Evolutionary conservation across 2,797 vertebrate genomes (phyloP).

Genomic region (Oophaga sylvatica): DNA sequence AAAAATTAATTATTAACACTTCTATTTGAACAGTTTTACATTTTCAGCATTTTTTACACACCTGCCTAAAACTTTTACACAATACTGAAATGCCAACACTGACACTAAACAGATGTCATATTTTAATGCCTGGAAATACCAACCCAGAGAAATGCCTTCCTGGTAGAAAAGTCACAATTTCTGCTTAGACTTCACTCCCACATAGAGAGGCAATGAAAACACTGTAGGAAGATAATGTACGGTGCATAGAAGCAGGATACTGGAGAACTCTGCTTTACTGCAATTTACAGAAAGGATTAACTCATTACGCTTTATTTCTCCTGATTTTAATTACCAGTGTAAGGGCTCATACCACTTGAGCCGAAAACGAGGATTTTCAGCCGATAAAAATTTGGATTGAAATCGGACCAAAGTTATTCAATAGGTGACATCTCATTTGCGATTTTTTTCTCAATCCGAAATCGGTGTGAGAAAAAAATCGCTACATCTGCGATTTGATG

Average conservation of each 20-base stretch:
- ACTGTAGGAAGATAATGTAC: not conserved
- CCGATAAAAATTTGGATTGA: too few species aligned
- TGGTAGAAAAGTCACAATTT: not conserved
- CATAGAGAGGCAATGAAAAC: not conserved
- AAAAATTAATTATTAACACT: too few species aligned
- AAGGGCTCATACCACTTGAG: not conserved
- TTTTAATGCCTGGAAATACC: not conserved
- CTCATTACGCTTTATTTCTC: not conserved
- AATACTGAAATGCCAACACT: not conserved
- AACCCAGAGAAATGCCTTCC: not conserved
- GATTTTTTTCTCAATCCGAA: too few species aligned
- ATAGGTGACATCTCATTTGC: too few species aligned
- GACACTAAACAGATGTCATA: not conserved
- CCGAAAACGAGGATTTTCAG: not conserved
- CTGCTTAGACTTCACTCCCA: not conserved
- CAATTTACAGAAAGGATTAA: not conserved
- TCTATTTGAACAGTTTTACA: too few species aligned
- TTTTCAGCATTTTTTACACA: too few species aligned
- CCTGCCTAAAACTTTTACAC: too few species aligned
- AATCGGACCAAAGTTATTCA: too few species aligned
- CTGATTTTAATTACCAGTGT: not conserved
- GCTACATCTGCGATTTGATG: too few species aligned
- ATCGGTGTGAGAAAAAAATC: too few species aligned
- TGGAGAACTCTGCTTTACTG: not conserved
- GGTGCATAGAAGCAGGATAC: not conserved